Evolutionary conservation across 2,113 vertebrate genomes (phyloP), one percentile per base, ranked within the genome.

Genomic region (Poeciliopsis prolifica): DNA sequence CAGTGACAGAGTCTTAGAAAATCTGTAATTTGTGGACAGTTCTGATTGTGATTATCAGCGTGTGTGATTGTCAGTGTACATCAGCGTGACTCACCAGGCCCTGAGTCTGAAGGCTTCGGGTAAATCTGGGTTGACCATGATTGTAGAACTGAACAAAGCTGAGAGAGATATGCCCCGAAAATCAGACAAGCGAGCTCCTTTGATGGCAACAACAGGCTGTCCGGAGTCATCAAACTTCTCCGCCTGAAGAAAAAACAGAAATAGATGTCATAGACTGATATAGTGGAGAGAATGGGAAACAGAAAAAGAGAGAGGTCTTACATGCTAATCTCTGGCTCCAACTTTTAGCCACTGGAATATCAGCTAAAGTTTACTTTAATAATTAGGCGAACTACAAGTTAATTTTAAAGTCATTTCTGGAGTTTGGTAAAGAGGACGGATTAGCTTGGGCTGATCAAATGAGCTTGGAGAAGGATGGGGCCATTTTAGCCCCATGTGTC

Each of bases 161-260:
- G 96, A 97, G 69, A 98, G 92, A 75, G 96, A 98, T 80, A 95
- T 93, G 40, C 97, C 97, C 61, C 96, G 96, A 61, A 97, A 98
- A 89, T 97, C 96, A 44, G 97, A 97, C 86, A 98, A 90, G 68
- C 96, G 84, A 61, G 96, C 97, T 81, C 96, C 96, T 95, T 95
- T 97, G 91, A 98, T 94, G 74, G 96, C 97, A 68, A 98, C 79
- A 85, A 98, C 95, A 0, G 97, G 96, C 73, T 97, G 94, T 74
- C 91, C 87, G 15, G 95, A 95, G 19, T 95, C 95, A 76, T 98
- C 95, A 92, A 98, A 98, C 83, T 82, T 96, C 89, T 97, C 95
- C 10, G 97, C 97, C 97, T 98, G 87, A 24, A 68, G 78, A 86
- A 8, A 58, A 33, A 64, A 61, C 51, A 58, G 40, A 70, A 42